Evolutionary conservation across 2,888 invertebrate species (phyloP).

Genomic region (Melinopterus prodromus): DNA sequence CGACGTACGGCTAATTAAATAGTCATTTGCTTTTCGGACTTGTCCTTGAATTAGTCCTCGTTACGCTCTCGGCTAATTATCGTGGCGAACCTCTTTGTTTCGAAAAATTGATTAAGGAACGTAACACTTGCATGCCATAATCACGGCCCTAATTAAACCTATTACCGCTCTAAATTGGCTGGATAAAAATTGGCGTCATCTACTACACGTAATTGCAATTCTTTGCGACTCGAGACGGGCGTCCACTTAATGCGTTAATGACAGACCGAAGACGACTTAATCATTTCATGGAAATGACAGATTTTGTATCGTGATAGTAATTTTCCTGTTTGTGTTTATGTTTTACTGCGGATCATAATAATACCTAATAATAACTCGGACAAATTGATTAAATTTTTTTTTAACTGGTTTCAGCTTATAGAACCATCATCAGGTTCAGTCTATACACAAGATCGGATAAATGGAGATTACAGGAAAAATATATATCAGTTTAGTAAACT

Average conservation of each 20-base stretch:
- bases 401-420: no score
- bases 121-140: not conserved
- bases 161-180: not conserved
- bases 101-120: not conserved
- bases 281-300: not conserved
- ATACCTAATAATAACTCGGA: no score
- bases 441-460: no score
- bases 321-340: not conserved
- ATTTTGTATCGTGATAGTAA: not conserved
- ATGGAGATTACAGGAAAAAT: no score
- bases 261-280: not conserved
- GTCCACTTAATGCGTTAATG: not conserved
- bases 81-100: not conserved
- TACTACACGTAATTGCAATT: not conserved
- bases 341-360: not conserved
- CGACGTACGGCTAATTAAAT: slow-evolving; percentile 31
- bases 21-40: slow-evolving; percentile 32
- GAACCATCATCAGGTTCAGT: no score
- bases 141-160: not conserved
- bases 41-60: slow-evolving; percentile 21
- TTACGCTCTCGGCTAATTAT: slow-evolving; percentile 8
- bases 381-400: no score
- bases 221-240: not conserved
- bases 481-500: no score
- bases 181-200: not conserved